phyloP scores from a whole-genome alignment of 2,113 vertebrate species.

The Mobula birostris region DNA sequence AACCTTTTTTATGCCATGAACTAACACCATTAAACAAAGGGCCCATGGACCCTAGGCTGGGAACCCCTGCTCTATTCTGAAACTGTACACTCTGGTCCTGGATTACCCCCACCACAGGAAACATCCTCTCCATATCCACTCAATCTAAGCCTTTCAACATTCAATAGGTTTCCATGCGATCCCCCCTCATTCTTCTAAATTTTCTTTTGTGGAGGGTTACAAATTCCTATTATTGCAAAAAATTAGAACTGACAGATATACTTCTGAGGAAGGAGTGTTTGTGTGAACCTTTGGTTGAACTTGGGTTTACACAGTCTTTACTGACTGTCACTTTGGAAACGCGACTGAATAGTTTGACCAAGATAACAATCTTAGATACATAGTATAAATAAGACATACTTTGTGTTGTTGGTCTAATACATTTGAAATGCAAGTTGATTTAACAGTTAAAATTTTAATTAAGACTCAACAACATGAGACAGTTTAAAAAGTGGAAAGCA shows the following conservation, averaged over 20 bases:
- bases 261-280: background rate
- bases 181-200: background rate
- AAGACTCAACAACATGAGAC: background rate
- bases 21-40: too few species aligned
- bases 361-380: background rate
- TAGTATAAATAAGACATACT: conserved; percentile 15
- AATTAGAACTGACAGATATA: too few species aligned
- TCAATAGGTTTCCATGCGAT: too few species aligned
- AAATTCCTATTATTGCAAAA: conserved; percentile 2
- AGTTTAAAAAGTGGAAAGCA: background rate
- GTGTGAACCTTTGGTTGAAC: background rate
- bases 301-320: background rate
- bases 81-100: too few species aligned
- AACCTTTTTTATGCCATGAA: too few species aligned
- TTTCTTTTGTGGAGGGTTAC: background rate
- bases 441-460: background rate
- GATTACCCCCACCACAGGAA: too few species aligned
- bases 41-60: too few species aligned
- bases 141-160: too few species aligned
- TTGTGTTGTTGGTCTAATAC: background rate
- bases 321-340: background rate
- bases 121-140: too few species aligned
- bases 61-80: too few species aligned
- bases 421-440: background rate
- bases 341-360: conserved; percentile 3